A percentile compares a stretch with the other conserved stretches of the same genome.
Conservation (phyloP, 1,140 invertebrate species). For the Drosophila orosa region DNA sequence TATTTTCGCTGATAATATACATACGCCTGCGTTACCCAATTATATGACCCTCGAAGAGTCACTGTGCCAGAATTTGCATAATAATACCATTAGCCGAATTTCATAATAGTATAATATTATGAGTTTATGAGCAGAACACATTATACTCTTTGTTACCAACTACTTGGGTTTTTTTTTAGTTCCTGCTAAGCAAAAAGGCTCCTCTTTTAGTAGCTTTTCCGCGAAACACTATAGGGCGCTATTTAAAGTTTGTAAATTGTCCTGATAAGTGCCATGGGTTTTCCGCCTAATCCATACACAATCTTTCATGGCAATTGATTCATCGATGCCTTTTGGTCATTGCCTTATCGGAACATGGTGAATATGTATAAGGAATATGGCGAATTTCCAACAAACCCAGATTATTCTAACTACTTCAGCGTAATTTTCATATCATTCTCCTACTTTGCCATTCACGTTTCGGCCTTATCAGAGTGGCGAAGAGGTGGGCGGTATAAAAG, state of each 20-base stretch:
- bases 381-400: conserved; percentile 43
- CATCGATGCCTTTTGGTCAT: conserved; percentile 37
- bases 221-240: conserved; percentile 13
- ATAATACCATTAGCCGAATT: conserved; percentile 49
- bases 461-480: conserved; percentile 22
- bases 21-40: conserved; percentile 20
- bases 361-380: conserved; percentile 31
- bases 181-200: conserved; percentile 8
- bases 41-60: conserved; percentile 1
- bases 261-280: conserved; percentile 30
- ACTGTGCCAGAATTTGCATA: conserved; percentile 57
- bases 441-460: conserved; percentile 3
- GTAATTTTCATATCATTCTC: conserved; percentile 50
- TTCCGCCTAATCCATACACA: conserved; percentile 46
- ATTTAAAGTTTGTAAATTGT: conserved; percentile 34
- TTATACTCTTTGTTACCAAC: not conserved
- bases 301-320: conserved; percentile 65
- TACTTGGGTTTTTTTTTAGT: conserved; percentile 3
- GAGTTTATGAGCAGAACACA: conserved; percentile 10
- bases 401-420: conserved; percentile 52
- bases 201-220: conserved; percentile 19
- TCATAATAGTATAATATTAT: conserved; percentile 38
- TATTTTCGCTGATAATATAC: conserved; percentile 63
- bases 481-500: conserved; percentile 23
- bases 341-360: conserved; percentile 38